These are phyloP conservation scores for Lasioglossum morio DNA, from an alignment of 2,888 invertebrate genomes.

Conservation along the genomic window DNA sequence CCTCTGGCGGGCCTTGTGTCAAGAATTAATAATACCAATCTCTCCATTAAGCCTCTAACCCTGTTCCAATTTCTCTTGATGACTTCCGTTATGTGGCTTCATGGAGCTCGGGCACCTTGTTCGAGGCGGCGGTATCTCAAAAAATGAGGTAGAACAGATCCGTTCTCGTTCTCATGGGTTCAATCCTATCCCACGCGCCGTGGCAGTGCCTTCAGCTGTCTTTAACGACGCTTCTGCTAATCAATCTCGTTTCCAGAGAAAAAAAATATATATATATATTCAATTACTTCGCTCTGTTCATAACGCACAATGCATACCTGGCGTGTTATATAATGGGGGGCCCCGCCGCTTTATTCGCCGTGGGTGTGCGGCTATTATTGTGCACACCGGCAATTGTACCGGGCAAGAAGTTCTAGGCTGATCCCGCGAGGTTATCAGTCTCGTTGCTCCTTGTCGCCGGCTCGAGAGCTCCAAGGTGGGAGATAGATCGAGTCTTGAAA, in stretches of 20 bases:
- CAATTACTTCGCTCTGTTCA: slow-evolving; percentile 5
- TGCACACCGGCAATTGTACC: not conserved
- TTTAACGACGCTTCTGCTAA: slow-evolving; percentile 10
- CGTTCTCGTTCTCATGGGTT: not conserved
- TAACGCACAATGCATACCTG: slow-evolving; percentile 12
- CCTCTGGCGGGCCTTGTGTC: not conserved
- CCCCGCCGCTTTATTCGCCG: not conserved
- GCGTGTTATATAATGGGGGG: not conserved
- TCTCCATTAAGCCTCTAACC: slow-evolving; percentile 8
- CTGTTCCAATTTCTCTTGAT: slow-evolving; percentile 15
- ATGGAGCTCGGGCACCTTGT: not conserved
- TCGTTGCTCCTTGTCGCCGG: not conserved
- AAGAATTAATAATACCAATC: not conserved
- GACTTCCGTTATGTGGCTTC: slow-evolving; percentile 1
- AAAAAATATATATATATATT: not conserved
- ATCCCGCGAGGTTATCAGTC: slow-evolving; percentile 11
- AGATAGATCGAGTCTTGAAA: slow-evolving; percentile 52
- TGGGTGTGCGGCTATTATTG: not conserved
- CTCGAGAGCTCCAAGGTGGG: not conserved
- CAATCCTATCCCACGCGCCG: slow-evolving; percentile 3
- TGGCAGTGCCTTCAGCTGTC: not conserved
- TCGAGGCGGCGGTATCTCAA: not conserved
- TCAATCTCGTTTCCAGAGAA: slow-evolving; percentile 10
- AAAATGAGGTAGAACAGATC: not conserved
- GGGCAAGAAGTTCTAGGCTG: not conserved